Conservation (phyloP, 2,888 invertebrate genomes). For the Limenitis camilla region DNA sequence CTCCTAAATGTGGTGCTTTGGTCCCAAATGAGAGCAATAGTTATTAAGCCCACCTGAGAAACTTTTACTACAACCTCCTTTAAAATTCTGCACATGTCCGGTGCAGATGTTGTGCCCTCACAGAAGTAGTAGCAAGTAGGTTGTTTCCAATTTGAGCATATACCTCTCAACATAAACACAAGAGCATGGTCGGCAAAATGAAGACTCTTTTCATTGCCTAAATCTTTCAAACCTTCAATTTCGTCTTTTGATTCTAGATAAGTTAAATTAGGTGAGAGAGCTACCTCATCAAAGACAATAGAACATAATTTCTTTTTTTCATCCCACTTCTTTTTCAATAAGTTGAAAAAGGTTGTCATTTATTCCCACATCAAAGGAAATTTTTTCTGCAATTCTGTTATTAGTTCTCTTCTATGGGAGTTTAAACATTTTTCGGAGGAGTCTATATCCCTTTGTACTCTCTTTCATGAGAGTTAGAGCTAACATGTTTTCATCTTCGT, state of each 20-base stretch:
- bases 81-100: slow-evolving; percentile 10
- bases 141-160: slow-evolving; percentile 15
- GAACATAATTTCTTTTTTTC: slow-evolving; percentile 21
- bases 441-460: too few species aligned
- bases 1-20: slow-evolving; percentile 4
- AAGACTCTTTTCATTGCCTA: not conserved
- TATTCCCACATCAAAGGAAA: too few species aligned
- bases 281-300: slow-evolving; percentile 27
- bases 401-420: too few species aligned
- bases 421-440: too few species aligned
- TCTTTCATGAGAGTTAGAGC: too few species aligned
- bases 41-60: slow-evolving; percentile 12
- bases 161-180: slow-evolving; percentile 1
- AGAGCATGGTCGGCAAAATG: not conserved
- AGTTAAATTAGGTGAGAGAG: slow-evolving; percentile 20
- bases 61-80: slow-evolving; percentile 12
- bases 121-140: slow-evolving; percentile 20
- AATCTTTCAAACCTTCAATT: not conserved
- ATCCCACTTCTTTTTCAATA: slow-evolving; percentile 2
- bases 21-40: slow-evolving; percentile 22
- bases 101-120: slow-evolving; percentile 8
- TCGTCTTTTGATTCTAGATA: slow-evolving; percentile 13
- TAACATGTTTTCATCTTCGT: too few species aligned
- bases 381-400: too few species aligned
- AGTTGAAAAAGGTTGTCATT: not conserved